phyloP scores from a whole-genome alignment of 1,140 invertebrate genomes.

The Oedothorax gibbosus region DNA sequence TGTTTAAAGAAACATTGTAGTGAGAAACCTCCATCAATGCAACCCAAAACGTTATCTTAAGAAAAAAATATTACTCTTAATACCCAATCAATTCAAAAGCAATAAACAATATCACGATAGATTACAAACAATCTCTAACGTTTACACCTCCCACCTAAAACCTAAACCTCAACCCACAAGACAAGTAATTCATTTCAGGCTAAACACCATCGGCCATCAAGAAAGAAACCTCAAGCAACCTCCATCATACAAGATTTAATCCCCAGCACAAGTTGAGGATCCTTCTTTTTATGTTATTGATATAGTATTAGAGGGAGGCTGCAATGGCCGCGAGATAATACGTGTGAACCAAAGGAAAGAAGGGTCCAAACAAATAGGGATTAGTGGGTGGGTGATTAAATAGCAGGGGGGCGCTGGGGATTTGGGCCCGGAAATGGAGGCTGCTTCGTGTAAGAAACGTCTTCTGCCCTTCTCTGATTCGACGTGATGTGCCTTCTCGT shows the following conservation, averaged over 20 bases:
- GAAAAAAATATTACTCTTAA: too few relatives aligned
- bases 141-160: too few relatives aligned
- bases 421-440: slow-evolving; percentile 47
- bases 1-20: too few relatives aligned
- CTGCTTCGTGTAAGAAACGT: slow-evolving; percentile 49
- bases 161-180: too few relatives aligned
- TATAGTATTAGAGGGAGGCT: slow-evolving; percentile 23
- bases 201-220: too few relatives aligned
- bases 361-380: slow-evolving; percentile 57
- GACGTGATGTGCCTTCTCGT: slow-evolving; percentile 44
- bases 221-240: background rate
- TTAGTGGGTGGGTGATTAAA: slow-evolving; percentile 58
- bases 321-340: slow-evolving; percentile 44
- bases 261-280: background rate
- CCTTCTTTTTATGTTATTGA: slow-evolving; percentile 36
- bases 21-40: too few relatives aligned
- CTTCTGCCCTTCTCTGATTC: slow-evolving; percentile 42
- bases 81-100: too few relatives aligned
- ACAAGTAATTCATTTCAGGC: too few relatives aligned
- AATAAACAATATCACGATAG: too few relatives aligned
- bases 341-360: slow-evolving; percentile 40
- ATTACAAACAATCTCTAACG: too few relatives aligned
- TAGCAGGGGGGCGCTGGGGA: slow-evolving; percentile 43
- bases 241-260: background rate
- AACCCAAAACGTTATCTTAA: too few relatives aligned